phyloP scores from a whole-genome alignment of 2,888 invertebrate species.

The Drosophila percnosoma region DNA sequence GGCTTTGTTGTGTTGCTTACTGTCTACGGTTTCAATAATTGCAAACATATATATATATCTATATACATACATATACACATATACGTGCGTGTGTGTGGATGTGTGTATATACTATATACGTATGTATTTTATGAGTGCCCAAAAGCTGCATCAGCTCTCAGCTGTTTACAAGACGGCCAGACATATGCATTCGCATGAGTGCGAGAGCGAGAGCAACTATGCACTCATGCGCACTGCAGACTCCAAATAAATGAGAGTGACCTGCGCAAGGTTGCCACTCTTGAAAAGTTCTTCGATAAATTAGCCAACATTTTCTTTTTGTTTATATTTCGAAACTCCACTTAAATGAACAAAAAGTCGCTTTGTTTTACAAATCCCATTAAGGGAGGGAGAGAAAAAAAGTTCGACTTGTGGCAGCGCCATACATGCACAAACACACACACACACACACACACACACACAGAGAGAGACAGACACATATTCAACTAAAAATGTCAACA shows the following conservation, averaged over 20 bases:
- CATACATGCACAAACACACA: conserved; percentile 26
- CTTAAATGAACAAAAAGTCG: not conserved
- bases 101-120: conserved; percentile 6
- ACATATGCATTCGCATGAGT: conserved; percentile 30
- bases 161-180: conserved; percentile 58
- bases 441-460: conserved; percentile 34
- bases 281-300: conserved; percentile 32
- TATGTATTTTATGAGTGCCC: conserved; percentile 39
- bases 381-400: conserved; percentile 2
- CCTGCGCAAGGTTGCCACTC: conserved; percentile 64
- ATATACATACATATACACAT: conserved; percentile 8
- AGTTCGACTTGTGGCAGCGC: conserved; percentile 32
- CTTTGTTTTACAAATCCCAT: conserved; percentile 7
- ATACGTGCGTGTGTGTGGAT: conserved; percentile 10
- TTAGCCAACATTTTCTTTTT: conserved; percentile 1
- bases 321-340: not conserved
- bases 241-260: conserved; percentile 52
- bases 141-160: conserved; percentile 57
- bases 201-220: conserved; percentile 47
- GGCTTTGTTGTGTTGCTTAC: conserved; percentile 35
- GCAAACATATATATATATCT: conserved; percentile 30
- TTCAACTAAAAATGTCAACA: conserved; percentile 59
- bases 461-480: conserved; percentile 30
- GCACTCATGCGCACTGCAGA: conserved; percentile 54
- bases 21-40: conserved; percentile 45